phyloP scores from a whole-genome alignment of 2,888 invertebrate species.

The Fragum whitleyi region DNA sequence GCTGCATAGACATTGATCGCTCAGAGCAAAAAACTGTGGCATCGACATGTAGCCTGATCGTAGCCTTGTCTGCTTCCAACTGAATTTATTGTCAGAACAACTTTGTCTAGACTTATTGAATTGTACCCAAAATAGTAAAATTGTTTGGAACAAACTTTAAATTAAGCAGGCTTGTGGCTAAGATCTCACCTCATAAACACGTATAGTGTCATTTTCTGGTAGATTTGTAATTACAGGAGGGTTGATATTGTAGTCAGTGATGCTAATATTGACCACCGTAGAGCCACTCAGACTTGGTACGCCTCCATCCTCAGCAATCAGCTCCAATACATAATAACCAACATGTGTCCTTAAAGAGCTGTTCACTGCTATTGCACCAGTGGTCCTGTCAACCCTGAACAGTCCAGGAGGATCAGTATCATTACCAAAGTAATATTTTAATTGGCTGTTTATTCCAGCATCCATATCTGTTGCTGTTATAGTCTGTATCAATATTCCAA shows the following conservation, averaged over 20 bases:
- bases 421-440: slow-evolving; percentile 13
- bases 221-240: slow-evolving; percentile 29
- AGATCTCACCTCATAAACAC: slow-evolving; percentile 50
- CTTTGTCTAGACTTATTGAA: too few species aligned
- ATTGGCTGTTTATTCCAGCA: neutral
- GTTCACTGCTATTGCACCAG: slow-evolving; percentile 45
- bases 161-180: too few species aligned
- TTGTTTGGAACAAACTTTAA: too few species aligned
- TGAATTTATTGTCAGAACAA: too few species aligned
- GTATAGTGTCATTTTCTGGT: slow-evolving; percentile 33
- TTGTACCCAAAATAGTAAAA: too few species aligned
- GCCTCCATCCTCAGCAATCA: slow-evolving; percentile 49
- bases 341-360: slow-evolving; percentile 26
- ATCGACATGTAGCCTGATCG: too few species aligned
- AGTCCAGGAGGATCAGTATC: slow-evolving; percentile 15
- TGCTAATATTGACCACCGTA: slow-evolving; percentile 38
- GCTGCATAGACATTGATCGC: too few species aligned
- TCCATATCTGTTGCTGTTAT: slow-evolving; percentile 45
- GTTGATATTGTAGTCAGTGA: slow-evolving; percentile 51
- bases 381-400: slow-evolving; percentile 29
- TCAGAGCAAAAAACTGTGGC: too few species aligned
- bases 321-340: slow-evolving; percentile 21
- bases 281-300: slow-evolving; percentile 21
- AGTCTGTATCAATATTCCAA: neutral
- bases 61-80: too few species aligned